Conservation (phyloP, 2,113 vertebrate genomes). For the Rattus rattus region DNA sequence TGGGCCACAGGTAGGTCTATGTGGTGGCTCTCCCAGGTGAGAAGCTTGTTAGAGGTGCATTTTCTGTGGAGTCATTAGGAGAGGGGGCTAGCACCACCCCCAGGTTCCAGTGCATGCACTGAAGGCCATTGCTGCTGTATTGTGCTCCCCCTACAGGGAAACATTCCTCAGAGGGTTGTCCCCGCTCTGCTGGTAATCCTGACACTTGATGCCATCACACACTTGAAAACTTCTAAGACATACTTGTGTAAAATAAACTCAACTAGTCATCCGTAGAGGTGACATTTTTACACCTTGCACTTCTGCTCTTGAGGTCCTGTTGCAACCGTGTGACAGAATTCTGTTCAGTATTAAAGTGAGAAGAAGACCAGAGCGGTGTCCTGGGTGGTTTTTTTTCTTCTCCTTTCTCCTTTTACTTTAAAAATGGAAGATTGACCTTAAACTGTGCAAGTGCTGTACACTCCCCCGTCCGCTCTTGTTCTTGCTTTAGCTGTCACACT, state of each 20-base stretch:
- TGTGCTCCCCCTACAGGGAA: background rate
- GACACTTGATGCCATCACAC: constrained; percentile 16
- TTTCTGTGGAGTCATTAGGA: background rate
- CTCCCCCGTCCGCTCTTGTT: background rate
- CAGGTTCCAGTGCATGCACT: rapidly evolving
- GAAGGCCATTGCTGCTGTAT: background rate
- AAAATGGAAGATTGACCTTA: background rate
- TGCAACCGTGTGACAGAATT: constrained; percentile 44
- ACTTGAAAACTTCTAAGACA: constrained; percentile 49
- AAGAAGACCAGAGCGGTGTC: constrained; percentile 7
- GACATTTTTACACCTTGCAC: constrained; percentile 55
- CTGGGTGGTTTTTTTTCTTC: background rate
- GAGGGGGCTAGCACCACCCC: background rate
- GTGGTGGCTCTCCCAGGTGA: background rate
- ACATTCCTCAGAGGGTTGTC: background rate
- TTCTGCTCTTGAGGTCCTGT: constrained; percentile 68
- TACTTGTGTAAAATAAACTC: constrained; percentile 21
- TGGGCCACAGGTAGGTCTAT: background rate
- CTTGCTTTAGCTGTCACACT: background rate
- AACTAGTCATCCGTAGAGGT: constrained; percentile 11
- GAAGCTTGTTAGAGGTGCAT: background rate
- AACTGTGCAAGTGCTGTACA: no score
- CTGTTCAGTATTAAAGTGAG: constrained; percentile 77
- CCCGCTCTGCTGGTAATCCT: background rate
- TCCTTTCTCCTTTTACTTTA: no score